Evolutionary conservation across 2,797 vertebrate species (phyloP).

Genomic region (Trachurus trachurus): DNA sequence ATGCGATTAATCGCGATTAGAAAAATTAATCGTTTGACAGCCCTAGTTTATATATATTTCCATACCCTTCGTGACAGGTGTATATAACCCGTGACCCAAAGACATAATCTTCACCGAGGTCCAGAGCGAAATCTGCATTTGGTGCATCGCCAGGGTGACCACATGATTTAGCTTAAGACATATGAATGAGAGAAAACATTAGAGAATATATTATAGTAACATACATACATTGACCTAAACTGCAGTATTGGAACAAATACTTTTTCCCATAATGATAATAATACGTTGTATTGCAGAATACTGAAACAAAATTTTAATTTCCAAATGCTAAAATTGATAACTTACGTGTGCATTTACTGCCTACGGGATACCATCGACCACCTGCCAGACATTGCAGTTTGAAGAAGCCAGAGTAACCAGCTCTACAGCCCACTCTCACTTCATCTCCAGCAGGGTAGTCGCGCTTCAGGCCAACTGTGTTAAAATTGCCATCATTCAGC

Average conservation of each 20-base stretch:
- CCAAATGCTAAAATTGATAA: neutral
- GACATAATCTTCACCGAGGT: slow-evolving; percentile 73
- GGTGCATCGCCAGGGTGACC: slow-evolving; percentile 81
- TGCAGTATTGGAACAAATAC: neutral
- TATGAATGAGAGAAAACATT: slow-evolving; percentile 10
- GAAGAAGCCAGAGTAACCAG: slow-evolving; percentile 75
- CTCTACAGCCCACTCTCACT: slow-evolving; percentile 69
- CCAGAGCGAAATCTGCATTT: slow-evolving; percentile 78
- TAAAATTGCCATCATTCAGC: slow-evolving; percentile 49
- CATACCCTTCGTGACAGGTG: slow-evolving; percentile 81
- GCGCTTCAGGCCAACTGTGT: slow-evolving; percentile 19
- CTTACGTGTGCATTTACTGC: slow-evolving; percentile 76
- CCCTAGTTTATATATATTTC: neutral
- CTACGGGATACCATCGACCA: slow-evolving; percentile 9
- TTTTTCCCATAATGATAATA: neutral
- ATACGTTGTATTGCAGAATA: no score
- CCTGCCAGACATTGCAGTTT: slow-evolving; percentile 61
- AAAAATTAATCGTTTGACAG: no score
- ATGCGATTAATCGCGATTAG: no score
- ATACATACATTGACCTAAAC: neutral
- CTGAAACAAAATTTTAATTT: neutral
- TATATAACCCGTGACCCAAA: slow-evolving; percentile 81
- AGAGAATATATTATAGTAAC: neutral
- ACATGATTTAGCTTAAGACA: slow-evolving; percentile 77
- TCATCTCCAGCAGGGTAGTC: neutral